Evolutionary conservation across 2,113 vertebrate species (phyloP), one percentile per base, ranked within the genome.

Genomic region (Malurus elegans): DNA sequence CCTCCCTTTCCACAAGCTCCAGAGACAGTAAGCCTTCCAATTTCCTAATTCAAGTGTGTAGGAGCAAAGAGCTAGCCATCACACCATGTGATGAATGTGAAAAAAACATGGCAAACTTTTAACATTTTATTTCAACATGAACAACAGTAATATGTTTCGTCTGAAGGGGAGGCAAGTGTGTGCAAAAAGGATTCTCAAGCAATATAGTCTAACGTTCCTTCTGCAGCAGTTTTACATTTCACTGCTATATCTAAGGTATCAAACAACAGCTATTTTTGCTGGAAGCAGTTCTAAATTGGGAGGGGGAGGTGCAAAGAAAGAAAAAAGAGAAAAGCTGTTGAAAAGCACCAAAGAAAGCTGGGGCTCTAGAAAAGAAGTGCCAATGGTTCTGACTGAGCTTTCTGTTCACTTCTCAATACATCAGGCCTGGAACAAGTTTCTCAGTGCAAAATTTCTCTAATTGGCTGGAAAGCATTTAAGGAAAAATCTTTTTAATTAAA

Each of bases 401-500:
- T 95, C 95, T 95, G 94, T 93, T 94, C 65, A 40, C 74, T 93
- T 93, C 82, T 84, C 82, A 90, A 89, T 92, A 75, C 75, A 76
- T 60, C 57, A 76, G 83, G 92, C 83, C 93, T 95, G 94, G 88
- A 96, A 95, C 93, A 91, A 96, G 82, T 95, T 96, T 92, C 92
- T 91, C 82, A 80, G 87, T 47, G 53, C 76, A 96, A 96, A 97
- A 93, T 95, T 83, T 92, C 90, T 88, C 91, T 95, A 96, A 97
- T 96, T 97, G 91, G 92, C 80, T 96, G 93, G 94, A 97, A 95
- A 96, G 91, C 88, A 93, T 95, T 95, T 94, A 95, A 97, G 93
- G 87, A 91, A 96, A 97, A 97, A 89, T 78, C 84, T 87, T 85
- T 94, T 83, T 97, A 97, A 97, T 97, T 96, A 96, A 97, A 97